Conservation (phyloP, 2,797 vertebrate species). For the Halcyon leucocephala region DNA sequence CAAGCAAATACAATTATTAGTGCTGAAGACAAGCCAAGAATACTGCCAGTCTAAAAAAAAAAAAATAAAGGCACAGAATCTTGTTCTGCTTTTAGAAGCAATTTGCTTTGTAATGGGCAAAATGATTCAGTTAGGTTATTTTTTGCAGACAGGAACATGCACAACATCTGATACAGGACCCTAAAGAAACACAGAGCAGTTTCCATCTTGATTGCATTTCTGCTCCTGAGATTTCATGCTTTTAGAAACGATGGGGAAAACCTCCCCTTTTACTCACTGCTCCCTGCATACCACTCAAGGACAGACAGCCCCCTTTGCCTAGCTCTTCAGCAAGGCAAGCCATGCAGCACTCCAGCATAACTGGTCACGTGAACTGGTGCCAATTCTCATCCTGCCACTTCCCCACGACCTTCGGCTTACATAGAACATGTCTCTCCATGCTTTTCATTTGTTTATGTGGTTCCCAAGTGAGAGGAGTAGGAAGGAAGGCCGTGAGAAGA, state of each 20-base stretch:
- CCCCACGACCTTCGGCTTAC: neutral
- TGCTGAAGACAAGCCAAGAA: slow-evolving; percentile 29
- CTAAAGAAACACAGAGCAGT: neutral
- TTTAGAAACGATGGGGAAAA: neutral
- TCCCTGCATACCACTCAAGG: neutral
- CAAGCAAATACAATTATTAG: slow-evolving; percentile 36
- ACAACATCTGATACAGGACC: neutral
- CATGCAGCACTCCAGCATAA: neutral
- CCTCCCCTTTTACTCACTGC: neutral
- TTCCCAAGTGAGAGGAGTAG: neutral
- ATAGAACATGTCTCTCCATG: neutral
- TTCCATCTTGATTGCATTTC: neutral
- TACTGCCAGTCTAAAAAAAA: neutral
- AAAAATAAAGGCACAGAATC: neutral
- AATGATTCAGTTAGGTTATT: neutral
- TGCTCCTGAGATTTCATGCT: neutral
- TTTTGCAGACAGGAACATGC: neutral
- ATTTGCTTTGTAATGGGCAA: neutral
- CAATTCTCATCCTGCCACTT: neutral
- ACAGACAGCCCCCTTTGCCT: neutral
- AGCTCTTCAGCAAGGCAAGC: neutral
- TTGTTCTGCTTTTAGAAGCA: neutral
- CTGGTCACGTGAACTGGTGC: neutral
- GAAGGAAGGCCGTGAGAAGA: neutral
- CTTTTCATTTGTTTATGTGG: neutral